These are phyloP conservation scores for Nothoprocta pentlandii DNA, from an alignment of 2,113 vertebrate species.

Conservation along the genomic window DNA sequence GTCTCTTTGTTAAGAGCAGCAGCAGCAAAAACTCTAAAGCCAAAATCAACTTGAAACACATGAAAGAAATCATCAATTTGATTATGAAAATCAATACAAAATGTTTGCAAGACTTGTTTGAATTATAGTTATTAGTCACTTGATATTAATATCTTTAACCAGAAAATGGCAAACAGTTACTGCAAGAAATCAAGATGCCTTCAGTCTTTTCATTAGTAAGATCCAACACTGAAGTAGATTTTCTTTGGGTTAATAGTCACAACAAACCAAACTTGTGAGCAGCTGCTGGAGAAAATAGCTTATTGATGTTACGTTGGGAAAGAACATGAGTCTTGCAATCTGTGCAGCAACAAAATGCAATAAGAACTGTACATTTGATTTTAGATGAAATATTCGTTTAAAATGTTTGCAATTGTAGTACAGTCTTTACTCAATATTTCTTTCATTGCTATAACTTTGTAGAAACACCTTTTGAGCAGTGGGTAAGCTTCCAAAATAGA, in stretches of 20 bases:
- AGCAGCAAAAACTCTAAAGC: neutral
- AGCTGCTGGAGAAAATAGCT: slow-evolving; percentile 73
- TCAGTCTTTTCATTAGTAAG: neutral
- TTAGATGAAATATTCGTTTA: slow-evolving; percentile 64
- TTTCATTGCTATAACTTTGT: slow-evolving; percentile 55
- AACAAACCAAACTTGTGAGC: slow-evolving; percentile 46
- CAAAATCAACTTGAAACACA: neutral
- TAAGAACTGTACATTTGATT: slow-evolving; percentile 68
- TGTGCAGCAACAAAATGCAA: slow-evolving; percentile 58
- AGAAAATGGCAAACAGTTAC: neutral
- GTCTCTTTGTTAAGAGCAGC: neutral
- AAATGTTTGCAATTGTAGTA: slow-evolving; percentile 53
- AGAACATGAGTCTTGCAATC: slow-evolving; percentile 66
- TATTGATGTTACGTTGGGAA: slow-evolving; percentile 66
- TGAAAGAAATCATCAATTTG: neutral
- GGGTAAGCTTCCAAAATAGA: slow-evolving; percentile 32
- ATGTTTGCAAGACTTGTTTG: neutral
- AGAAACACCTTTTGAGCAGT: slow-evolving; percentile 45
- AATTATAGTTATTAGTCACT: neutral
- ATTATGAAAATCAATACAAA: neutral
- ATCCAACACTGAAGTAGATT: slow-evolving; percentile 2
- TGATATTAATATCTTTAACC: neutral
- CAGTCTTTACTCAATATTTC: slow-evolving; percentile 53
- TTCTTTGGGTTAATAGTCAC: slow-evolving; percentile 25
- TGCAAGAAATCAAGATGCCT: neutral